Evolutionary conservation across 2,888 invertebrate species (phyloP), one percentile per base, ranked within the genome.

Genomic region (Epinotia bilunana): DNA sequence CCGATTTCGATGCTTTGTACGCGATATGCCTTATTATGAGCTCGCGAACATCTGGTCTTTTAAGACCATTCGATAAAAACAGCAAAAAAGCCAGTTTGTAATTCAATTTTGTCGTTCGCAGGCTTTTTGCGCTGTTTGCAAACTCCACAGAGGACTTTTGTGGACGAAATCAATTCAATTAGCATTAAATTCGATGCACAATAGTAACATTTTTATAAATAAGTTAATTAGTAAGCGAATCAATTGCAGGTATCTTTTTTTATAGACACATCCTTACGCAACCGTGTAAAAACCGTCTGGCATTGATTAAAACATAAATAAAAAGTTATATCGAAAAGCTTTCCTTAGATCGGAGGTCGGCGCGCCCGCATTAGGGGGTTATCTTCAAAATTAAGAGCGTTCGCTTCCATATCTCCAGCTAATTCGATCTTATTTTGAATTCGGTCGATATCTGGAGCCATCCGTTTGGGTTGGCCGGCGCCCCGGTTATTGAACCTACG

Each of bases 11-110:
- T 89, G 89, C 91, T 92, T 94, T 94, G 92, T 93, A 85, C 88
- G 86, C 93, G 94, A 94, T 93, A 92, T 86, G 90, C 88, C 94
- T 94, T 93, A 94, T 94, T 93, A 94, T 94, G 87, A 90, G 88
- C 86, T 84, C 86, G 90, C 87, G 90, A 91, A 92, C 92, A 94
- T 93, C 93, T 94, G 94, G 90, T 88, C 90, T 82, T 84, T 83
- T 87, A 87, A 85, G 81, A 83, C 87, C 89, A 88, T 91, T 90
- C 88, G 88, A 87, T 87, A 86, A 85, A 75, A 84, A 87, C 86
- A 86, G 87, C 87, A 89, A 91, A 92, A 90, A 91, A 90, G 81
- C 78, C 76, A 75, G 79, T 80, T 84, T 85, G 85, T 83, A 82
- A 87, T 87, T 87, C 86, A 83, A 85, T 87, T 86, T 81, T 83